Conservation (phyloP, 2,797 vertebrate species). For the Rhodeus uyekii region DNA sequence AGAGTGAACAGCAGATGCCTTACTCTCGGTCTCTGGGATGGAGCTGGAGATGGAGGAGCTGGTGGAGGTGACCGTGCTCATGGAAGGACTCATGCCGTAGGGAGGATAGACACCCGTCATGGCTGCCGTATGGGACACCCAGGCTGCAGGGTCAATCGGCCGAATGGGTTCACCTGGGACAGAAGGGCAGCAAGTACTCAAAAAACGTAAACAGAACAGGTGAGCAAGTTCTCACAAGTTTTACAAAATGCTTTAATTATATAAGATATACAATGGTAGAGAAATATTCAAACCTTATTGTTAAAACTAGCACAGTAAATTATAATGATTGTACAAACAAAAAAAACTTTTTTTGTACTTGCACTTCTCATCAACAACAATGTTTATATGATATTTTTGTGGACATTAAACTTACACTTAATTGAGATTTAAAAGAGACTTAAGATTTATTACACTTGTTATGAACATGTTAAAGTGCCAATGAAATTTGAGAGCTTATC, state of each 20-base stretch:
- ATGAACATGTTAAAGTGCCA: not conserved
- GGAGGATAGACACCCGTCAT: constrained; percentile 97
- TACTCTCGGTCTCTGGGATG: constrained; percentile 97
- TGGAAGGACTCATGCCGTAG: constrained; percentile 97
- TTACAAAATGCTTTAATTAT: not conserved
- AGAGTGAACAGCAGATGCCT: constrained; percentile 67
- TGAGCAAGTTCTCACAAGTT: not conserved
- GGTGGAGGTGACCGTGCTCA: constrained; percentile 99
- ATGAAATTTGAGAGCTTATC: not conserved
- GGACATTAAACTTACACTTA: too few relatives aligned
- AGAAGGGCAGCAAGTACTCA: constrained; percentile 9
- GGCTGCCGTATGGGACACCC: constrained; percentile 97
- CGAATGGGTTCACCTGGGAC: constrained; percentile 93
- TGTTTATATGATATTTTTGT: too few relatives aligned
- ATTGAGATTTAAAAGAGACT: too few relatives aligned
- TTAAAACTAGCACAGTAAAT: not conserved
- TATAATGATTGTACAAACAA: too few relatives aligned
- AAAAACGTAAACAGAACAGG: not conserved
- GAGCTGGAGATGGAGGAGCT: constrained; percentile 98
- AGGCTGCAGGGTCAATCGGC: constrained; percentile 96
- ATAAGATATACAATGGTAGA: not conserved
- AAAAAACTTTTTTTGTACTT: too few relatives aligned
- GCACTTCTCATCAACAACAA: too few relatives aligned
- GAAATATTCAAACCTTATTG: not conserved
- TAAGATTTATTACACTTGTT: not conserved